These are phyloP conservation scores for Coregonus clupeaformis DNA, from an alignment of 2,113 vertebrate species.

Conservation along the genomic window DNA sequence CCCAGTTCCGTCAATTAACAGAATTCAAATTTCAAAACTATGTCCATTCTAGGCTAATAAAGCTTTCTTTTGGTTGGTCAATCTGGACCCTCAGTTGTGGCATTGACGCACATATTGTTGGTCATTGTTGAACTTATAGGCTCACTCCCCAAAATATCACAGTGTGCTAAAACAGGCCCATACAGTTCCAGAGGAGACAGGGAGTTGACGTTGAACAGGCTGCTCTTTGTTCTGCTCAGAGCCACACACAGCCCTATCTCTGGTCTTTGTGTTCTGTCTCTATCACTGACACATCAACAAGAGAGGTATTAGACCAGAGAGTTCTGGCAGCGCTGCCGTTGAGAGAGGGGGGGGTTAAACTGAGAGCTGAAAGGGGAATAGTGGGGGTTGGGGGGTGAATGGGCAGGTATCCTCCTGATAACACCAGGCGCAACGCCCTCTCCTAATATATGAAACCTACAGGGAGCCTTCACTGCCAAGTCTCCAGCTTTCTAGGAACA, in stretches of 20 bases:
- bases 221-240: slow-evolving; percentile 60
- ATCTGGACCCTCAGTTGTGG: too few relatives aligned
- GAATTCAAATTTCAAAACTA: too few relatives aligned
- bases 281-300: slow-evolving; percentile 68
- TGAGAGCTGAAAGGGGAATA: slow-evolving; percentile 20
- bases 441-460: slow-evolving; percentile 46
- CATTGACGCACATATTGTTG: slow-evolving; percentile 41
- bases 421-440: slow-evolving; percentile 29
- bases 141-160: slow-evolving; percentile 29
- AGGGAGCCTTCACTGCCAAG: slow-evolving; percentile 49
- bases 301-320: slow-evolving; percentile 66
- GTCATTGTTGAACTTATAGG: slow-evolving; percentile 51
- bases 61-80: too few relatives aligned
- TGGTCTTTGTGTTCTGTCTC: slow-evolving; percentile 58
- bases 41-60: too few relatives aligned
- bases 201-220: slow-evolving; percentile 57
- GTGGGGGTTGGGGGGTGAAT: slow-evolving; percentile 1
- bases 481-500: slow-evolving; percentile 30
- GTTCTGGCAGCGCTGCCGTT: slow-evolving; percentile 42
- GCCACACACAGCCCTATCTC: slow-evolving; percentile 55
- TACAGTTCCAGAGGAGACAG: slow-evolving; percentile 61
- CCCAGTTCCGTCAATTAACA: too few relatives aligned
- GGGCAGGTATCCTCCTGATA: slow-evolving; percentile 41
- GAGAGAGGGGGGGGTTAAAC: too few relatives aligned
- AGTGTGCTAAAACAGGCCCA: slow-evolving; percentile 54